Percentiles rank a stretch among this genome's conserved stretches.
phyloP scores from a whole-genome alignment of 2,888 invertebrate species.

The Seladonia tumulorum region DNA sequence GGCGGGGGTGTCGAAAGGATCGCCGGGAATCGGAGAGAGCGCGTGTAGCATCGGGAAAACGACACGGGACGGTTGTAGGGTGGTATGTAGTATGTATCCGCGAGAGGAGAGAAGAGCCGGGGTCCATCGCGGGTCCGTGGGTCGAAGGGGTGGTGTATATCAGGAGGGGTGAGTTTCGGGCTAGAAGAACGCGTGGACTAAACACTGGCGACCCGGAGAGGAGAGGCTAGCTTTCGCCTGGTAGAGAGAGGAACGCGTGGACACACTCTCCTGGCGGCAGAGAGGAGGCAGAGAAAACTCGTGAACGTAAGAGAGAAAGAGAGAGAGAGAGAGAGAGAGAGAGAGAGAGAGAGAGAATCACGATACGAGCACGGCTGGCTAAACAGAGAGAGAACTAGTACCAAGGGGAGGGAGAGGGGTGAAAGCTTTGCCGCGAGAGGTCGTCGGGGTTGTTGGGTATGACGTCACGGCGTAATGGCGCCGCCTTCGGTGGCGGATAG shows the following conservation, averaged over 20 bases:
- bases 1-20: background rate
- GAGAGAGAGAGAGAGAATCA: background rate
- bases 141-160: background rate
- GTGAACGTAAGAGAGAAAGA: slow-evolving; percentile 27
- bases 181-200: slow-evolving; percentile 51
- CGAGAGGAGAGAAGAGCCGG: slow-evolving; percentile 10
- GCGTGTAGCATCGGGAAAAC: slow-evolving; percentile 31
- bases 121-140: slow-evolving; percentile 23
- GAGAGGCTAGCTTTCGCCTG: slow-evolving; percentile 23
- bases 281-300: slow-evolving; percentile 16
- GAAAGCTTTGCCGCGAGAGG: slow-evolving; percentile 74
- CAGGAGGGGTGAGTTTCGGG: slow-evolving; percentile 9
- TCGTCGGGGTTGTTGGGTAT: slow-evolving; percentile 71
- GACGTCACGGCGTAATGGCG: slow-evolving; percentile 76
- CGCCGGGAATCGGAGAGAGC: slow-evolving; percentile 22
- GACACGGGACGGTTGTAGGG: slow-evolving; percentile 50
- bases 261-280: slow-evolving; percentile 20
- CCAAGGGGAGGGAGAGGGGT: slow-evolving; percentile 21
- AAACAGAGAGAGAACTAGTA: slow-evolving; percentile 1
- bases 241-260: slow-evolving; percentile 34
- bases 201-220: slow-evolving; percentile 36
- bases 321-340: background rate
- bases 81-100: background rate
- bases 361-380: background rate
- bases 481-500: slow-evolving; percentile 72